Evolutionary conservation across 2,888 invertebrate genomes (phyloP).

Genomic region (Sarcophaga variegata): DNA sequence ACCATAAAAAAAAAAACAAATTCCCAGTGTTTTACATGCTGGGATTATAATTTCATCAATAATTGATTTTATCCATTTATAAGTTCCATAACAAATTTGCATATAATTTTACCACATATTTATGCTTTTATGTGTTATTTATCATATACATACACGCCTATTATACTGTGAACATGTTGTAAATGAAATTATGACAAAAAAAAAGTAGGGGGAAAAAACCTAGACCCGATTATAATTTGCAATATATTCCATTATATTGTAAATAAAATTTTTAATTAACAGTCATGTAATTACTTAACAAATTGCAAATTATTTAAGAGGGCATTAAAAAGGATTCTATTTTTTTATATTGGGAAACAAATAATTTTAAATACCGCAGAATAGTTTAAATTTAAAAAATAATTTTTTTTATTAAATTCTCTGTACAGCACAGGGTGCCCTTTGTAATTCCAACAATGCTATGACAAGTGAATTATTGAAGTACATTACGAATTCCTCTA

Average conservation of each 20-base stretch:
- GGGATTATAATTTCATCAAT: background rate
- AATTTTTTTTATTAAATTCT: too few relatives aligned
- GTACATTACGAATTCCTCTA: too few relatives aligned
- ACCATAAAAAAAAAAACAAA: too few relatives aligned
- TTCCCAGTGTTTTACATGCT: background rate
- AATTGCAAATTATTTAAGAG: background rate
- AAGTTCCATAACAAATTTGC: background rate
- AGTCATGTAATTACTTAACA: background rate
- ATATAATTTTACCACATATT: conserved; percentile 1
- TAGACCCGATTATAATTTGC: too few relatives aligned
- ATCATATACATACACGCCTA: background rate
- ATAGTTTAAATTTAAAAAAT: too few relatives aligned
- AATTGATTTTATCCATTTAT: background rate
- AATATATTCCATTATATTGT: background rate
- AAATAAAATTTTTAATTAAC: conserved; percentile 1
- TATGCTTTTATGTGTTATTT: background rate
- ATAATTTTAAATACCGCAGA: too few relatives aligned
- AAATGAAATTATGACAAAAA: background rate
- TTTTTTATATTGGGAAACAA: too few relatives aligned
- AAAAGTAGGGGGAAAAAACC: too few relatives aligned
- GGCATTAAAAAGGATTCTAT: background rate
- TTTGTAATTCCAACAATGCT: too few relatives aligned
- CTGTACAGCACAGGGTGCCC: too few relatives aligned
- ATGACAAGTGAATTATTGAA: too few relatives aligned
- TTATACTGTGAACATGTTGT: background rate